phyloP scores from a whole-genome alignment of 1,140 invertebrate genomes.

The Eufriesea mexicana region DNA sequence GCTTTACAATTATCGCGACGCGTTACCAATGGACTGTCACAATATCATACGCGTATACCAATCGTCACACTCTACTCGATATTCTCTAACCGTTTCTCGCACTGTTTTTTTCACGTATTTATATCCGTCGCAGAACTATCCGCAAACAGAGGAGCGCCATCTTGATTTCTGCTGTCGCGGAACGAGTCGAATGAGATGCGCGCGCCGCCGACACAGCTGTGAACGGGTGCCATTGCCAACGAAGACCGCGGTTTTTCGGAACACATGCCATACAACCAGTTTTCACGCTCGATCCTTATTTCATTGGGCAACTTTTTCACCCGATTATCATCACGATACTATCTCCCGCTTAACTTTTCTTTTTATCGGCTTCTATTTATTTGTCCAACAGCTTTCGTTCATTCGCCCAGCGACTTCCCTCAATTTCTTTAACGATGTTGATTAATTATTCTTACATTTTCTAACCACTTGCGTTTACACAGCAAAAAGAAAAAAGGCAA shows the following conservation, averaged over 20 bases:
- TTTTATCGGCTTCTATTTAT: not conserved
- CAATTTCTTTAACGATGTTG: not conserved
- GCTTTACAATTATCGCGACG: slow-evolving; percentile 13
- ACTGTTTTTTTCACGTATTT: slow-evolving; percentile 74
- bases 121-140: slow-evolving; percentile 75
- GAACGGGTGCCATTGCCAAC: slow-evolving; percentile 35
- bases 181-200: slow-evolving; percentile 57
- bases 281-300: too few relatives aligned
- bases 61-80: slow-evolving; percentile 49
- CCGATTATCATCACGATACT: not conserved
- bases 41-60: slow-evolving; percentile 29
- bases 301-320: too few relatives aligned
- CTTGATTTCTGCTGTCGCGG: slow-evolving; percentile 70
- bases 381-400: not conserved
- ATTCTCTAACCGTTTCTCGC: slow-evolving; percentile 58
- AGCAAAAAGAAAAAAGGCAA: not conserved
- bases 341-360: too few relatives aligned
- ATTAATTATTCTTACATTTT: not conserved
- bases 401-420: too few relatives aligned
- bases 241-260: slow-evolving; percentile 26
- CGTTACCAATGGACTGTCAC: slow-evolving; percentile 45
- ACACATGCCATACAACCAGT: not conserved
- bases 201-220: slow-evolving; percentile 70
- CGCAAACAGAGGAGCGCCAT: slow-evolving; percentile 80
- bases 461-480: not conserved